Conservation (phyloP, 2,888 invertebrate species). For the Stenoptilia bipunctidactyla region DNA sequence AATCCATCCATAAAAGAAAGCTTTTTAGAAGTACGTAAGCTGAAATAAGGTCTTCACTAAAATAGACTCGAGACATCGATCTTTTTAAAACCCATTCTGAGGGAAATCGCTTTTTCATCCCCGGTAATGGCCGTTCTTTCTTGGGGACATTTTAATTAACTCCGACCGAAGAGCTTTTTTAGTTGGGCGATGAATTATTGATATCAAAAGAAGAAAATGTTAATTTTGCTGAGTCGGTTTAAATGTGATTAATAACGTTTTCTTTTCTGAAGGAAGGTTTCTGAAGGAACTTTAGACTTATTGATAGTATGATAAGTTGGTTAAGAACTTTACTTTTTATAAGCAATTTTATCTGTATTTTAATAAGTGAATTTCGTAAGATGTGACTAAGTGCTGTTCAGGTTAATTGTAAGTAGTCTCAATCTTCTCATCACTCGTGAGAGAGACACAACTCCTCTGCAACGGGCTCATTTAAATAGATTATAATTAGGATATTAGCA, state of each 20-base stretch:
- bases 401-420: no score
- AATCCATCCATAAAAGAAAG: conserved; percentile 34
- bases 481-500: no score
- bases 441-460: no score
- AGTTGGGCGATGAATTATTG: conserved; percentile 49
- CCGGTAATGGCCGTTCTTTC: conserved; percentile 50
- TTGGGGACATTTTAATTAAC: conserved; percentile 65
- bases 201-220: conserved; percentile 22
- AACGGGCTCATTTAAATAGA: no score
- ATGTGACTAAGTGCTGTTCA: no score
- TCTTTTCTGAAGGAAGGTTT: no score
- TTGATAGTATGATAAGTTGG: no score
- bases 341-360: no score
- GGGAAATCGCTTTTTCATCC: conserved; percentile 67
- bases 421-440: no score
- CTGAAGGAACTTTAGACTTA: no score
- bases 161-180: conserved; percentile 42
- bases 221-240: conserved; percentile 7
- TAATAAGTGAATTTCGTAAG: no score
- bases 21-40: conserved; percentile 44
- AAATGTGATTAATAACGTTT: neutral
- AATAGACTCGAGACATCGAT: conserved; percentile 47
- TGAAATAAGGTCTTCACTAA: conserved; percentile 18
- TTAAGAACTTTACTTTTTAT: no score
- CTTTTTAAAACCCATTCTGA: conserved; percentile 51